These are phyloP conservation scores for Standfussiana lucernea DNA, from an alignment of 2,888 invertebrate genomes.

Conservation along the genomic window DNA sequence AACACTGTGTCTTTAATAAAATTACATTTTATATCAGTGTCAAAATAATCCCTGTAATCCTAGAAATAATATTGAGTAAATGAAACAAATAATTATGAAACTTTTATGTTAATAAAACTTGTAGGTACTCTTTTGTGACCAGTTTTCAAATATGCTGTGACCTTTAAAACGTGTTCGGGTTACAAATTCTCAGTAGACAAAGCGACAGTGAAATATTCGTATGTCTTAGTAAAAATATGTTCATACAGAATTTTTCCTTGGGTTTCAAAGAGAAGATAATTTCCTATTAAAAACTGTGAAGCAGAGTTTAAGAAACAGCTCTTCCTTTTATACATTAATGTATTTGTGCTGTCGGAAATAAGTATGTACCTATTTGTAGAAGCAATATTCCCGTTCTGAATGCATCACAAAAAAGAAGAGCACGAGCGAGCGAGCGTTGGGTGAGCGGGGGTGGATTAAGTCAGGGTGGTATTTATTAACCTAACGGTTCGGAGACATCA, in stretches of 20 bases:
- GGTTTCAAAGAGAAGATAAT: not conserved
- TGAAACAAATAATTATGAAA: not conserved
- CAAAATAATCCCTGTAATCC: not conserved
- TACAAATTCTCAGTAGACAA: not conserved
- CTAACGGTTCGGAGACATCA: not conserved
- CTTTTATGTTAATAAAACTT: not conserved
- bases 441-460: not conserved
- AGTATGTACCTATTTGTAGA: not conserved
- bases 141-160: constrained; percentile 7
- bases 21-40: too few relatives aligned
- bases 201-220: not conserved
- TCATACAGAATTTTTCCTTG: not conserved
- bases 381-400: not conserved
- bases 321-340: not conserved
- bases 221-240: not conserved
- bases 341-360: not conserved
- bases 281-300: not conserved
- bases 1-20: too few relatives aligned
- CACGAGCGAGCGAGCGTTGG: too few relatives aligned
- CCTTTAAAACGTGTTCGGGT: constrained; percentile 6
- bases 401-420: not conserved
- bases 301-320: not conserved
- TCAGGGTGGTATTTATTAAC: not conserved
- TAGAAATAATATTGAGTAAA: not conserved
- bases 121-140: not conserved